phyloP scores from a whole-genome alignment of 23 tunicate species.

The Diplosoma virens region DNA sequence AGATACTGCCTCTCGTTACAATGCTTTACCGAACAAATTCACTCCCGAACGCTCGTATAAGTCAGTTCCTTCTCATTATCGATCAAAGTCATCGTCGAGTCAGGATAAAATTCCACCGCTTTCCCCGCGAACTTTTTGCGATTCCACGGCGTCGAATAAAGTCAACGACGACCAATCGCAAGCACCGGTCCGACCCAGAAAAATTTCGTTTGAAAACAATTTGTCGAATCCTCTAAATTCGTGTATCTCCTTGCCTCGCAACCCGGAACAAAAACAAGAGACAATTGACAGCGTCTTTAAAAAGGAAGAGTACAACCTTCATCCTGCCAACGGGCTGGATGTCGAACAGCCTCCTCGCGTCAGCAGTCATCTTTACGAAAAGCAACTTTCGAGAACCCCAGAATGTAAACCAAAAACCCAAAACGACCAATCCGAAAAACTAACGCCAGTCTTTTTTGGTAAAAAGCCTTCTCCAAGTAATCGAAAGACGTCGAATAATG shows the following conservation, averaged over 20 bases:
- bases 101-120: background rate
- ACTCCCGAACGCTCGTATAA: background rate
- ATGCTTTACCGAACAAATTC: background rate
- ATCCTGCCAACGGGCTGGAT: background rate
- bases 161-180: background rate
- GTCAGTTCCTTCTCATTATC: background rate
- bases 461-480: background rate
- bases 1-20: background rate
- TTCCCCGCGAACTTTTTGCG: background rate
- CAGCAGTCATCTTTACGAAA: background rate
- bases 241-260: background rate
- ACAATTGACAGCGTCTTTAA: background rate
- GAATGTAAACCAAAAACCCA: background rate
- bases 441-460: background rate
- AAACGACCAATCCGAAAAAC: background rate
- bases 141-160: background rate
- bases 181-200: background rate
- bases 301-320: background rate
- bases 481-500: background rate
- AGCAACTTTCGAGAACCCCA: background rate
- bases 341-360: background rate
- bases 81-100: constrained; percentile 35
- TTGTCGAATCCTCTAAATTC: background rate
- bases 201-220: background rate
- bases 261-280: background rate